A percentile compares a stretch with the other conserved stretches of the same genome.
These are phyloP conservation scores for Lasiurus borealis DNA, from an alignment of 2,113 vertebrate genomes.

Conservation along the genomic window DNA sequence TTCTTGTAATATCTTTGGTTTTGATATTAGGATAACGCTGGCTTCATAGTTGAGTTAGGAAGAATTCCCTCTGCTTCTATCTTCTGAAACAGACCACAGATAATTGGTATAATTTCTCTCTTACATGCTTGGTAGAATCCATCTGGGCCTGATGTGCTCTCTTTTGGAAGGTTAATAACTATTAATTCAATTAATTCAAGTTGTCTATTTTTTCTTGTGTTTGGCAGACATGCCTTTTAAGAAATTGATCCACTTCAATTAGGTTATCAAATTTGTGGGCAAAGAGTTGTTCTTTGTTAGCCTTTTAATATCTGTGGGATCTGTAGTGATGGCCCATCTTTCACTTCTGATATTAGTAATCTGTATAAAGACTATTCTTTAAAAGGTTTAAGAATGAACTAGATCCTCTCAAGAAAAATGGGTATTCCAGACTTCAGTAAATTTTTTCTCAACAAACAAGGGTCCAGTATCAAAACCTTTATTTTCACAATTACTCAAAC, in stretches of 20 bases:
- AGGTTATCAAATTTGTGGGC: neutral
- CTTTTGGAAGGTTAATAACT: neutral
- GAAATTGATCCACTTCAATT: neutral
- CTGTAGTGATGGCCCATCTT: neutral
- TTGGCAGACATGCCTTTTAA: neutral
- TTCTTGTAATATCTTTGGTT: constrained; percentile 14
- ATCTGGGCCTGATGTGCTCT: neutral
- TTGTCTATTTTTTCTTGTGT: neutral
- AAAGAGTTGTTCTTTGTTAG: constrained; percentile 3
- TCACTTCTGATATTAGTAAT: neutral
- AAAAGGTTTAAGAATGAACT: constrained; percentile 47
- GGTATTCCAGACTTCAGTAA: neutral
- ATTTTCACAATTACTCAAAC: constrained; percentile 26
- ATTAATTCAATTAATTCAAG: neutral
- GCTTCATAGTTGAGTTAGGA: neutral
- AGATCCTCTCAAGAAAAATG: constrained; percentile 5
- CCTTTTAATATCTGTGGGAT: neutral
- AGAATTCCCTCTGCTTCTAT: neutral
- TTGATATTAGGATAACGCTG: constrained; percentile 3
- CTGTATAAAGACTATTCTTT: constrained; percentile 14
- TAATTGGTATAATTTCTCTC: neutral
- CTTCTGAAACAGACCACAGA: neutral
- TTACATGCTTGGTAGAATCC: neutral
- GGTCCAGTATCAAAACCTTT: neutral
- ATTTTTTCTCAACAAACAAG: neutral